Conservation (phyloP, 1,140 invertebrate species). For the Ceratosolen solmsi region DNA sequence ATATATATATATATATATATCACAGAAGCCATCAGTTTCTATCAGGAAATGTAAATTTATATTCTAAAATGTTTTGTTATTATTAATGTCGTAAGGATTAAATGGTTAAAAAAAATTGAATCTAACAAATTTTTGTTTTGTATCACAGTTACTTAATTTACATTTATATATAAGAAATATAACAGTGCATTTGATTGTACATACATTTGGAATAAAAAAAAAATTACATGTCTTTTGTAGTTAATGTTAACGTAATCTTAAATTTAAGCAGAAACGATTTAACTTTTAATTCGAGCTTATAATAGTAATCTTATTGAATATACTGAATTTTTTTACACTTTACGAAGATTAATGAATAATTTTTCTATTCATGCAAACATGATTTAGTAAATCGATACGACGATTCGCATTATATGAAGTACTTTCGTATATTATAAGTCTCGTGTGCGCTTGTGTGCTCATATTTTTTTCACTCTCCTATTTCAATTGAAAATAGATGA, state of each 20-base stretch:
- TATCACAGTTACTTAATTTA: slow-evolving; percentile 59
- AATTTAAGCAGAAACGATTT: slow-evolving; percentile 28
- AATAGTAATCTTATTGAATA: slow-evolving; percentile 38
- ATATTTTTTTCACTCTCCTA: no score
- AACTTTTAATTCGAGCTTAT: slow-evolving; percentile 46
- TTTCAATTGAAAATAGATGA: no score
- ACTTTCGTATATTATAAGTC: no score
- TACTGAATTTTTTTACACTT: slow-evolving; percentile 47
- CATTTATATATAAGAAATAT: slow-evolving; percentile 56
- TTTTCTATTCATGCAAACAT: no score
- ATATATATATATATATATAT: no score
- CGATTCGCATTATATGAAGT: no score
- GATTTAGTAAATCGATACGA: no score
- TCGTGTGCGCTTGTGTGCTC: no score
- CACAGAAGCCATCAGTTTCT: no score
- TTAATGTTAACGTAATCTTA: slow-evolving; percentile 40
- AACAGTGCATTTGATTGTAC: slow-evolving; percentile 42
- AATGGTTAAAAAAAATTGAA: slow-evolving; percentile 10
- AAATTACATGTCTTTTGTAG: slow-evolving; percentile 6
- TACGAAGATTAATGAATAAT: no score
- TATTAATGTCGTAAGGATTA: neutral
- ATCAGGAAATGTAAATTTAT: no score
- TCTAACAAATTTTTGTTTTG: slow-evolving; percentile 43
- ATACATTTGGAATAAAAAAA: slow-evolving; percentile 47
- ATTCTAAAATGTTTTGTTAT: no score